These are phyloP conservation scores for Eupithecia exiguata DNA, from an alignment of 2,888 invertebrate genomes.

Conservation along the genomic window DNA sequence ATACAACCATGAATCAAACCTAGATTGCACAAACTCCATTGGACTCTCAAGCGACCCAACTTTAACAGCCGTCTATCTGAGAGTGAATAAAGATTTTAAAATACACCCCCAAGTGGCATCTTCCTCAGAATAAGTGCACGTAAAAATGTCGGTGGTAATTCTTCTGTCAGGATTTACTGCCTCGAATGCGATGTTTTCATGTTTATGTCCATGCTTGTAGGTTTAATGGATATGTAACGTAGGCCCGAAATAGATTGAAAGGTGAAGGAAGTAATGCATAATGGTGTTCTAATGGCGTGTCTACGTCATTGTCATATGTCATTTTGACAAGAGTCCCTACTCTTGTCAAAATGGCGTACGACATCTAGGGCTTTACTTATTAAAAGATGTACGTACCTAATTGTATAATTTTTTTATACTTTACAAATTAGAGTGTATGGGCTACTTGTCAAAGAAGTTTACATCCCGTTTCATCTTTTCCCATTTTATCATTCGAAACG, in stretches of 20 bases:
- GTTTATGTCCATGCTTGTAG: slow-evolving; percentile 39
- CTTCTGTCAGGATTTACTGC: slow-evolving; percentile 59
- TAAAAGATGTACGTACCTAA: no score
- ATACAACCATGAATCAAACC: slow-evolving; percentile 5
- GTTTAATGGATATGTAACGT: slow-evolving; percentile 40
- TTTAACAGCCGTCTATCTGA: slow-evolving; percentile 21
- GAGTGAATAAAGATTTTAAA: slow-evolving; percentile 51
- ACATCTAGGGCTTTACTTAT: no score
- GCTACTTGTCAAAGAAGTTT: no score
- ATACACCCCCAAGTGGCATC: slow-evolving; percentile 58
- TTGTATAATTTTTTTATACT: no score
- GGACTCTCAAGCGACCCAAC: slow-evolving; percentile 13
- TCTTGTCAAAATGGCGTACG: no score
- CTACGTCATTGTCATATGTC: background rate
- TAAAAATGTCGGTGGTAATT: slow-evolving; percentile 67
- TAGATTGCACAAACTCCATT: background rate
- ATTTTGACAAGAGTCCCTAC: background rate
- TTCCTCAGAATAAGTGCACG: slow-evolving; percentile 59
- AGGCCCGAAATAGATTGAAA: slow-evolving; percentile 37
- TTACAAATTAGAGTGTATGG: background rate
- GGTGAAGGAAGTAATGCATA: slow-evolving; percentile 19
- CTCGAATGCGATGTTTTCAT: slow-evolving; percentile 49
- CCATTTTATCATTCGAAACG: no score
- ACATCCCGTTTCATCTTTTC: no score
- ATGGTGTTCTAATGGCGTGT: slow-evolving; percentile 11